A percentile compares a stretch with the other conserved stretches of the same genome.
Conservation (phyloP, 2,113 vertebrate genomes). For the Paramormyrops kingsleyae region DNA sequence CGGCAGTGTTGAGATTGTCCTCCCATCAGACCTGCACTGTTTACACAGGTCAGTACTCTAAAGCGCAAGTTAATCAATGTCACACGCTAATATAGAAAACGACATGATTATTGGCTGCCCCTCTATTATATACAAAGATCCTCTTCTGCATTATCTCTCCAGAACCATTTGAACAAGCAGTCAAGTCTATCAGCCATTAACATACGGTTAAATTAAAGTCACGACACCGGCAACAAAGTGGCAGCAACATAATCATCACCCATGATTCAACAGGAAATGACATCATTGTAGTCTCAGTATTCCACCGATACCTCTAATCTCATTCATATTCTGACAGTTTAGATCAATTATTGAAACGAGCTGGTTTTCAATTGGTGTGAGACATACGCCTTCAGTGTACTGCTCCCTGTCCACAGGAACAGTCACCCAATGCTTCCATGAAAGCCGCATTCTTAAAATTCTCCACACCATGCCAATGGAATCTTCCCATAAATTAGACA, state of each 20-base stretch:
- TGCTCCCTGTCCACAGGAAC: neutral
- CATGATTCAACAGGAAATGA: neutral
- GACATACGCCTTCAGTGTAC: neutral
- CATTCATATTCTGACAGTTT: neutral
- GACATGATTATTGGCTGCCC: neutral
- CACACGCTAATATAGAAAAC: neutral
- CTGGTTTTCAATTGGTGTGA: neutral
- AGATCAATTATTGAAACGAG: constrained; percentile 7
- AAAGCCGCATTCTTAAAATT: neutral
- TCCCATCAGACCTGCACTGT: neutral
- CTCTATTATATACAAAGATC: constrained; percentile 2
- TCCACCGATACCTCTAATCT: neutral
- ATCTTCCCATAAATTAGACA: neutral
- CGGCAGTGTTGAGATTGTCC: neutral
- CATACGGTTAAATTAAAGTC: constrained; percentile 38
- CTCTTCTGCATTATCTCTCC: constrained; percentile 31
- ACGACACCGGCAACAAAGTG: constrained; percentile 26
- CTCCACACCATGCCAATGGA: neutral
- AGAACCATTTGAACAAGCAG: constrained; percentile 47
- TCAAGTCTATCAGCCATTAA: constrained; percentile 31
- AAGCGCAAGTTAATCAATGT: neutral
- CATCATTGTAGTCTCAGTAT: neutral
- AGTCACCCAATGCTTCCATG: neutral
- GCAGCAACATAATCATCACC: neutral
- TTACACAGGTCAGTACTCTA: neutral